Evolutionary conservation across 2,888 invertebrate species (phyloP), one percentile per base, ranked within the genome.

Genomic region (Serrognathus titanus): DNA sequence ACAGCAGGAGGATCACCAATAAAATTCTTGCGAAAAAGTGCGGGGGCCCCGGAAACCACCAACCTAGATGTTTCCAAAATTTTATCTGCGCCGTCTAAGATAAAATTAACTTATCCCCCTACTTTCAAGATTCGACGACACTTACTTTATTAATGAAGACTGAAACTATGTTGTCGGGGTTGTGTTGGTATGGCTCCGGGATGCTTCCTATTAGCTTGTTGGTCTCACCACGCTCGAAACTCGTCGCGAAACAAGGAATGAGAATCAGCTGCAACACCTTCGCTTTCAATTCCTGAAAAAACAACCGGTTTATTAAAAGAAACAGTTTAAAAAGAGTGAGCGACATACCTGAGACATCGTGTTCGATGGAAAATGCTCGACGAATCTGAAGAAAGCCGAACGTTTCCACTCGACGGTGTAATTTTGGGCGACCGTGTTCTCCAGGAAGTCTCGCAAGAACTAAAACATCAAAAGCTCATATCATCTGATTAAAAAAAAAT

Each of bases 371-470:
- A 97, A 97, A 66, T 93, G 85, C 58, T 96, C 92, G 6, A 97
- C 95, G 78, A 98, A 97, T 68, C 91, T 87, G 81, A 97, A 94
- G 81, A 98, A 99, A 0, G 96, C 96, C 47, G 87, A 86, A 36
- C 97, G 83, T 73, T 98, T 97, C 98, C 98, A 98, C 60, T 94
- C 92, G 0, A 96, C 88, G 0, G 93, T 88, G 74, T 93, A 97
- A 61, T 89, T 90, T 71, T 92, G 91, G 0, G 93, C 91, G 1
- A 94, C 93, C 0, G 91, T 92, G 66, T 91, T 90, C 70, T 94
- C 93, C 35, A 95, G 76, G 74, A 94, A 95, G 65, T 93, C 92
- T 24, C 90, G 83, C 2, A 95, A 79, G 71, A 95, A 95, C 83
- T 95, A 85, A 63, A 79, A 66, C 39, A 3, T 11, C 13, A 39